Evolutionary conservation across 1,140 invertebrate genomes (phyloP), one percentile per base, ranked within the genome.

Genomic region (Drosophila setifemur): DNA sequence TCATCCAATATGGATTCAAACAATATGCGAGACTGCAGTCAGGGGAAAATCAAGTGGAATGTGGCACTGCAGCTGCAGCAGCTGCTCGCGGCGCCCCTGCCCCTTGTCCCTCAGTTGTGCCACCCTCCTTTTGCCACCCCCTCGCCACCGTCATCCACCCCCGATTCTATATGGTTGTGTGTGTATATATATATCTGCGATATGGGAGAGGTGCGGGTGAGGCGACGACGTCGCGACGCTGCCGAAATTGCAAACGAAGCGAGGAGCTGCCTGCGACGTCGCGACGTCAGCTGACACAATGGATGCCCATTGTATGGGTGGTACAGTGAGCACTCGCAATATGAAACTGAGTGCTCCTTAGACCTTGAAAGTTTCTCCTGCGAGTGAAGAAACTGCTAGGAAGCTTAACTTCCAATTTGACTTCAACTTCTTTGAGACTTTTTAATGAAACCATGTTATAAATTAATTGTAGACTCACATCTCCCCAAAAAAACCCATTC

Each of bases 21-120:
- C 78, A 85, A 75, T 49, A 79, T 85, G 71, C 71, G 81, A n/a
- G n/a, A 73, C 69, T 70, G 67, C 67, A 70, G 66, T 43, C 37
- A 85, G 81, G 79, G 79, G 79, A 83, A 83, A 83, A 83, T 83
- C 79, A 83, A 83, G 79, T 83, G 79, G 79, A 83, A 83, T 83
- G 78, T 66, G 71, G 49, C 48, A 64, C 55, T 66, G 58, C 66
- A 72, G 73, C 79, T 85, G 79, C 73, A 53, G 75, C 78, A 76
- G 77, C 67, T 71, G 66, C 57, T 55, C 19, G 18, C 19, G 16
- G 21, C 23, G 14, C 11, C 11, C 47, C 26, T 23, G 25, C 14
- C n/a, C 18, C 35, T 7, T 8, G 6, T 2, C 12, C 31, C 52
- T 19, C 9, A n/a, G n/a, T n/a, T n/a, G 21, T 23, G 2, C 21